Conservation (phyloP, 1,140 invertebrate genomes). For the Penaeus vannamei region DNA sequence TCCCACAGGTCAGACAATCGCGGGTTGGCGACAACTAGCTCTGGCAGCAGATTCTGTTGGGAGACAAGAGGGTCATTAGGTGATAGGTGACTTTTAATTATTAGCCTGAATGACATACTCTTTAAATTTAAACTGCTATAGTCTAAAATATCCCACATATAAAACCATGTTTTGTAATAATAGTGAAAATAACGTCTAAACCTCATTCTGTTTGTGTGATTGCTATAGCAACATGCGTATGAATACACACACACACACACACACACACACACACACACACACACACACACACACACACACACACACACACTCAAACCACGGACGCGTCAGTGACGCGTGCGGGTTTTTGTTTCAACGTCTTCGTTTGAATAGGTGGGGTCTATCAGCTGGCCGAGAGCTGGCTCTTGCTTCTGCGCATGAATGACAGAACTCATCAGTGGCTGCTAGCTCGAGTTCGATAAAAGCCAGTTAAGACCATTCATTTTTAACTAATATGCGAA, state of each 20-base stretch:
- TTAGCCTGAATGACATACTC: neutral
- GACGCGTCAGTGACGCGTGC: neutral
- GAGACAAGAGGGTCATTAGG: neutral
- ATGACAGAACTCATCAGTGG: too few relatives aligned
- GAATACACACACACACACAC: neutral
- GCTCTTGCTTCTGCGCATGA: too few relatives aligned
- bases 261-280: slow-evolving; percentile 10
- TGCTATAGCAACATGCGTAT: neutral
- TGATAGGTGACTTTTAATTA: neutral
- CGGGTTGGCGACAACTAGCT: slow-evolving; percentile 61
- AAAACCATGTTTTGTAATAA: neutral
- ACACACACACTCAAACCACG: too few relatives aligned
- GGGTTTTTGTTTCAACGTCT: slow-evolving; percentile 7
- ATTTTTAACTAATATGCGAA: too few relatives aligned
- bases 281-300: too few relatives aligned
- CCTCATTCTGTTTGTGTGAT: neutral
- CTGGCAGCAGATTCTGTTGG: slow-evolving; percentile 56
- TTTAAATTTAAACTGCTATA: neutral
- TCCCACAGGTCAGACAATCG: slow-evolving; percentile 59
- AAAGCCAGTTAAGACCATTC: too few relatives aligned
- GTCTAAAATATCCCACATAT: neutral
- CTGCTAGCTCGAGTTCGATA: too few relatives aligned
- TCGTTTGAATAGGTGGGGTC: neutral
- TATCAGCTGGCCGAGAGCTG: too few relatives aligned
- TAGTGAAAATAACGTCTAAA: neutral